Evolutionary conservation across 2,113 vertebrate species (phyloP).

Genomic region (Pelvicachromis taeniatus): DNA sequence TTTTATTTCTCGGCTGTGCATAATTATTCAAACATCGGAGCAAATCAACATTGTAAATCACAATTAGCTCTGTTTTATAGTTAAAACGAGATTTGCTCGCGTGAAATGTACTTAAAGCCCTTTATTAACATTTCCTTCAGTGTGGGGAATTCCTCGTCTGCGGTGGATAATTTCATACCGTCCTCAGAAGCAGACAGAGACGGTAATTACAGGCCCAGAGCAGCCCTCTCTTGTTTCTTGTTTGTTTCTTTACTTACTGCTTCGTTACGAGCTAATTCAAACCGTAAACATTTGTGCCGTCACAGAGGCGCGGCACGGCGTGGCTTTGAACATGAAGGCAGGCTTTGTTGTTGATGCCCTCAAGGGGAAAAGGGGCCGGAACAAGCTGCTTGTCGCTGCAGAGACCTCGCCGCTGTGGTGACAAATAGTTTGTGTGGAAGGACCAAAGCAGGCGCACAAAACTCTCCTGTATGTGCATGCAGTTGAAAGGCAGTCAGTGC

Average conservation of each 20-base stretch:
- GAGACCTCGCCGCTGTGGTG: neutral
- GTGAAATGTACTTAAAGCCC: neutral
- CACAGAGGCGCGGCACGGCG: neutral
- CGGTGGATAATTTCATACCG: neutral
- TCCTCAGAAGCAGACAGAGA: constrained; percentile 28
- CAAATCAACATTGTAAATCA: neutral
- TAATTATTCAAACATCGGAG: neutral
- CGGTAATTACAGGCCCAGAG: constrained; percentile 42
- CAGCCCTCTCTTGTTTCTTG: constrained; percentile 25
- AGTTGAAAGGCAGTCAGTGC: neutral
- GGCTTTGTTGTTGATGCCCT: constrained; percentile 49
- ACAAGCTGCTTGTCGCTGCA: neutral
- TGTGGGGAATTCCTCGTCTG: constrained; percentile 30
- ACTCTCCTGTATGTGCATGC: neutral
- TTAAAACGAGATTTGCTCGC: neutral
- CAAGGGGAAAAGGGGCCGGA: neutral
- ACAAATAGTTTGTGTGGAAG: neutral
- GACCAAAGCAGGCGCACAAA: neutral
- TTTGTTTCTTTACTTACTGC: constrained; percentile 21
- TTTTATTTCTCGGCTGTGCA: neutral
- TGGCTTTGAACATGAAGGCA: constrained; percentile 13
- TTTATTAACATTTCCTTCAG: neutral
- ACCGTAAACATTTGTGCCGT: neutral
- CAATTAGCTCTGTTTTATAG: neutral
- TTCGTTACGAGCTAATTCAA: constrained; percentile 22